Evolutionary conservation across 2,888 invertebrate genomes (phyloP), one percentile per base, ranked within the genome.

Genomic region (Morpho achilles): DNA sequence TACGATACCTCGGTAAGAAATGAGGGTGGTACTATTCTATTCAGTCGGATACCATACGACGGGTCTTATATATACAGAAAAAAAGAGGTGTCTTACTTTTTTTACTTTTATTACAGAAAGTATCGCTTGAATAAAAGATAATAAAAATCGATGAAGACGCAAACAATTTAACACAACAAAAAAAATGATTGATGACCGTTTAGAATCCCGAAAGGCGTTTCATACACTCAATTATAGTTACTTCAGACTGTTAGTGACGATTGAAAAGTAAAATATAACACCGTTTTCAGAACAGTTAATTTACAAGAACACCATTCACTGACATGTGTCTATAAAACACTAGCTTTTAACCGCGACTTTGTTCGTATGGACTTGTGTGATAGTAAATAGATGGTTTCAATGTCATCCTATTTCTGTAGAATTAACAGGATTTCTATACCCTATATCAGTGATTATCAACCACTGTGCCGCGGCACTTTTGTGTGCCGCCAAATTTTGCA

Each of bases 141-240:
- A 49, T 60, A 59, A 32, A 32, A 32, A 5, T 56, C 32, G 8
- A 53, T 8, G 50, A 59, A 43, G 50, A 63, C 10, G 54, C 54
- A 60, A 54, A 52, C 53, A 53, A 46, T 52, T 60, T 49, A 16
- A 46, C 48, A 56, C 40, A 22, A 62, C 61, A 66, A 66, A 66
- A 66, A 16, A 64, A 63, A 60, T 67, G 66, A 68, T 68, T 65
- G 66, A 68, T 68, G 62, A 47, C 43, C 41, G 32, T 43, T 44
- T 40, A 40, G 40, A 57, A 56, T 51, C 46, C n/a, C n/a, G 10
- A 57, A 56, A 55, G 50, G 57, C 60, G 60, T 57, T 47, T 41
- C 49, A 53, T 46, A 42, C 53, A 23, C 48, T 62, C 60, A 65
- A 64, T 62, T 64, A 62, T 59, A 53, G 47, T 44, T 51, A 42